A percentile compares a stretch with the other conserved stretches of the same genome.
Evolutionary conservation across 2,888 invertebrate species (phyloP).

Genomic region (Antitype chi): DNA sequence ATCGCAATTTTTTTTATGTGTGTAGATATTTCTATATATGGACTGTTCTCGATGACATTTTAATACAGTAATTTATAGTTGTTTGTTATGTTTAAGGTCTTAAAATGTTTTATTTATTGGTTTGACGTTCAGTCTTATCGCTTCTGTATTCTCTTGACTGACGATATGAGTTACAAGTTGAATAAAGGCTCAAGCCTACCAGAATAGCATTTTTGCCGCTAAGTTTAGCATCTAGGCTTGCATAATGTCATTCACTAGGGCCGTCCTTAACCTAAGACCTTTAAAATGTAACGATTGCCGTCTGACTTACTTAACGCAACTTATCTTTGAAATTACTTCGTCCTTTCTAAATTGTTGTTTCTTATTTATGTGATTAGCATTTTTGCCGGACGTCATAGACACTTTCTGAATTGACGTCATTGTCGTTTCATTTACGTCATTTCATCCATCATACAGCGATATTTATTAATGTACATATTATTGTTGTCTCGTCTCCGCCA

Average conservation of each 20-base stretch:
- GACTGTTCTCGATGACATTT: constrained; percentile 23
- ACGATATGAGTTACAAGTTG: constrained; percentile 15
- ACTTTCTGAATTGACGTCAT: constrained; percentile 47
- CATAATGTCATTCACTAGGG: constrained; percentile 12
- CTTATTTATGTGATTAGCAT: constrained; percentile 29
- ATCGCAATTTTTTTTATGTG: no score
- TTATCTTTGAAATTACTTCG: constrained; percentile 12
- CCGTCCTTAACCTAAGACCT: constrained; percentile 42
- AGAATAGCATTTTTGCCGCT: constrained; percentile 14
- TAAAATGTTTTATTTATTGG: constrained; percentile 42
- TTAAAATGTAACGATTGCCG: constrained; percentile 27
- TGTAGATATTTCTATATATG: constrained; percentile 13
- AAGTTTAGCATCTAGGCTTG: constrained; percentile 29
- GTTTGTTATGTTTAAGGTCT: constrained; percentile 28
- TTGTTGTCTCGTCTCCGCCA: constrained; percentile 14
- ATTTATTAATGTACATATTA: constrained; percentile 16
- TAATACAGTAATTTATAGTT: constrained; percentile 28
- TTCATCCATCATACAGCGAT: constrained; percentile 14
- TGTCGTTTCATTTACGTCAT: constrained; percentile 41
- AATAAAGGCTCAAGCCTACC: not conserved
- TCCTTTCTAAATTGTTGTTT: constrained; percentile 22
- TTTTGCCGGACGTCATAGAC: constrained; percentile 7
- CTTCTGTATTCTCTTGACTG: constrained; percentile 20
- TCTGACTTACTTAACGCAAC: constrained; percentile 27
- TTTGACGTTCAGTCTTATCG: constrained; percentile 35